Evolutionary conservation across 2,888 invertebrate species (phyloP).

Genomic region (Plagiodera versicolora): DNA sequence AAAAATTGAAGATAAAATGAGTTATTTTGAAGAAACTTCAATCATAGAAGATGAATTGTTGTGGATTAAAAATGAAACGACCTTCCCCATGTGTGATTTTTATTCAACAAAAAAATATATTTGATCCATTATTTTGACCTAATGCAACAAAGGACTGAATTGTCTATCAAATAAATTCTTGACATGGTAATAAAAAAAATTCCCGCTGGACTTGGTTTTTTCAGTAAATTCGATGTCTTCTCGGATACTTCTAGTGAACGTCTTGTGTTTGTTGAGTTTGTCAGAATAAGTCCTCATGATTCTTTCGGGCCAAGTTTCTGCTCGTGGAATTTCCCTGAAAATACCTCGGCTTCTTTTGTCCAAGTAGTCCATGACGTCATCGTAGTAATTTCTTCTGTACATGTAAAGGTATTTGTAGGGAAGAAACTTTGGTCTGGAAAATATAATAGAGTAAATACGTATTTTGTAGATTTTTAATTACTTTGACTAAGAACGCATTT

Average conservation of each 20-base stretch:
- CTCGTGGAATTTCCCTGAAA: constrained; percentile 69
- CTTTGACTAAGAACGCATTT: no score
- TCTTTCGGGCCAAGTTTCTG: constrained; percentile 86
- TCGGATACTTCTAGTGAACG: constrained; percentile 38
- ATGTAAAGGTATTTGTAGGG: constrained; percentile 83
- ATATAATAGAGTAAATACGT: no score
- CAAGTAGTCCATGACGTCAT: constrained; percentile 81
- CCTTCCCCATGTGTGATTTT: neutral
- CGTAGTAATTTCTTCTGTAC: constrained; percentile 84
- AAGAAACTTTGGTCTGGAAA: constrained; percentile 68
- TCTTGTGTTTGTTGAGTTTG: constrained; percentile 50
- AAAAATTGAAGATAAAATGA: no score
- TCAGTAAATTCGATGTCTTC: constrained; percentile 58
- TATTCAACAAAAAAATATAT: constrained; percentile 7
- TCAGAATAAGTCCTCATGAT: constrained; percentile 69
- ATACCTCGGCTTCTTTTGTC: constrained; percentile 73
- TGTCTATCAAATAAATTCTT: constrained; percentile 75
- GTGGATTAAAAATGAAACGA: neutral
- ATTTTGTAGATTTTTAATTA: no score
- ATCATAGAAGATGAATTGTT: no score
- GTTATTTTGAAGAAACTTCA: no score
- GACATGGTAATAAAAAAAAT: constrained; percentile 73
- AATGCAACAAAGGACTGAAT: constrained; percentile 59
- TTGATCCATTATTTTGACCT: neutral
- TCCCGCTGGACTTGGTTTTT: constrained; percentile 66